Evolutionary conservation across 2,888 invertebrate species (phyloP).

Genomic region (Dermolepida albohirtum): DNA sequence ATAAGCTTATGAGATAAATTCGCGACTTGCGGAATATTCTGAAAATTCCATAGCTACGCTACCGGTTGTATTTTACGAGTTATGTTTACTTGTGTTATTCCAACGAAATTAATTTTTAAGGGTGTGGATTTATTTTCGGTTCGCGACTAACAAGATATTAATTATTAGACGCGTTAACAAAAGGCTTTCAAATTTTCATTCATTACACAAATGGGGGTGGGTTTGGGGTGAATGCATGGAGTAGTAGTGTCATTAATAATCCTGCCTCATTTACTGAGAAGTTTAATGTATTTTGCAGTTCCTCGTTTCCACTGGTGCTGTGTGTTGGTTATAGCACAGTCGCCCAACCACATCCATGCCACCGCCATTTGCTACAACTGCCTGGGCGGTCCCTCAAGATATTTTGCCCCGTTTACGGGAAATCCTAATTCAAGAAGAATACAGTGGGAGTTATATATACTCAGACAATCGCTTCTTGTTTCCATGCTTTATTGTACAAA

Average conservation of each 20-base stretch:
- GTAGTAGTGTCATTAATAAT: conserved; percentile 39
- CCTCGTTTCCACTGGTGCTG: conserved; percentile 27
- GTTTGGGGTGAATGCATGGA: conserved; percentile 28
- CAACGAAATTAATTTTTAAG: conserved; percentile 22
- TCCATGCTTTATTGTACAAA: conserved; percentile 1
- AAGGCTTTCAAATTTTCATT: conserved; percentile 34
- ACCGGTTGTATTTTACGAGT: too few species aligned
- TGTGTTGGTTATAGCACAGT: conserved; percentile 10
- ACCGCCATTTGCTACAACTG: conserved; percentile 8
- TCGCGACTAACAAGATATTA: conserved; percentile 28
- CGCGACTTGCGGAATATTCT: too few species aligned
- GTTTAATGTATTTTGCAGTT: conserved; percentile 40
- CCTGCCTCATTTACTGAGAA: conserved; percentile 32
- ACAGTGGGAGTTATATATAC: background rate
- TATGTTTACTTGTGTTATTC: background rate
- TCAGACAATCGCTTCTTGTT: conserved; percentile 5
- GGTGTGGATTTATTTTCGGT: conserved; percentile 6
- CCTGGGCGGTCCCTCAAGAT: conserved; percentile 16
- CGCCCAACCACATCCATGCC: conserved; percentile 20
- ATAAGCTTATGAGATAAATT: too few species aligned
- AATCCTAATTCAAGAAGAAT: conserved; percentile 21
- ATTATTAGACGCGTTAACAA: conserved; percentile 31
- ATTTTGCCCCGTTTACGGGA: conserved; percentile 6
- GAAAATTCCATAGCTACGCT: too few species aligned
- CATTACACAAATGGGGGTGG: conserved; percentile 9